These are phyloP conservation scores for Calephelis virginiensis DNA, from an alignment of 1,140 invertebrate genomes.

Conservation along the genomic window DNA sequence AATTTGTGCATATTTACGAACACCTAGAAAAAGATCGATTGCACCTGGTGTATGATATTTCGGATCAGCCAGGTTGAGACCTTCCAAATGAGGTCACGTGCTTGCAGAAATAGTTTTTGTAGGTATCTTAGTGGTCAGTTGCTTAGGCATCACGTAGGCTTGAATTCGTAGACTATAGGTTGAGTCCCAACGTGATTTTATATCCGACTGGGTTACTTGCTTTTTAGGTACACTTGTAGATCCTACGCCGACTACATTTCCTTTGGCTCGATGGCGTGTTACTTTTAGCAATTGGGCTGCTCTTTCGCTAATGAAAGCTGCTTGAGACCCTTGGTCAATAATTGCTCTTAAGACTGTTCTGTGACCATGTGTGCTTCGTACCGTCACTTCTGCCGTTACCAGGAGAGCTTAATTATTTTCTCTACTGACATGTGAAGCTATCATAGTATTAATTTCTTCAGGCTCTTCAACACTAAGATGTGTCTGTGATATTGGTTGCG, in stretches of 20 bases:
- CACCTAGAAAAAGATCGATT: constrained; percentile 32
- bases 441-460: neutral
- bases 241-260: neutral
- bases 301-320: neutral
- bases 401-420: constrained; percentile 12
- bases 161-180: neutral
- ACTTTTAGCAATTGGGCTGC: neutral
- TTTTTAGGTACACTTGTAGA: neutral
- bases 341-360: constrained; percentile 1
- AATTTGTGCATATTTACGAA: constrained; percentile 29
- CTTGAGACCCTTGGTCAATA: constrained; percentile 13
- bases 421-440: neutral
- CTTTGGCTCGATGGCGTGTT: neutral
- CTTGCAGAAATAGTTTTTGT: neutral
- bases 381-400: constrained; percentile 18
- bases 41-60: constrained; percentile 20
- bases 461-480: neutral
- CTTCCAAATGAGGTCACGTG: constrained; percentile 34
- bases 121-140: neutral
- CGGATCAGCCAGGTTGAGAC: constrained; percentile 29
- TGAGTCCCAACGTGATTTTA: neutral
- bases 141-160: neutral
- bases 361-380: neutral
- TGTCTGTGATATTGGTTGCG: too few relatives aligned
- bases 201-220: neutral